phyloP scores from a whole-genome alignment of 2,113 vertebrate species.

The Himantopus leucocephalus region DNA sequence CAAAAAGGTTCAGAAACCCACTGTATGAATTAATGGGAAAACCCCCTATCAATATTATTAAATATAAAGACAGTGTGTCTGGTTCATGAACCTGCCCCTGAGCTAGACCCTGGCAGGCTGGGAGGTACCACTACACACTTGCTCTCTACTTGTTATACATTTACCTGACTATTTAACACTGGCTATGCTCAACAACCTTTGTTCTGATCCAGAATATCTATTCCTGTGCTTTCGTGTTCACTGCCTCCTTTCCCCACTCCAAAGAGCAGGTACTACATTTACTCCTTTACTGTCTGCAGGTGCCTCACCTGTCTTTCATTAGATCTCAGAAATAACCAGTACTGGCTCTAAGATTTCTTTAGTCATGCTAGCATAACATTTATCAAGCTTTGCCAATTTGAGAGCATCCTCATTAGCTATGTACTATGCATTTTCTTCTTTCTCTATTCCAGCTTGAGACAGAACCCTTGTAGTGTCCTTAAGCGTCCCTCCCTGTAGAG shows the following conservation, averaged over 20 bases:
- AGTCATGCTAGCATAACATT: neutral
- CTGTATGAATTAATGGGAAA: neutral
- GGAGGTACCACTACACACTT: neutral
- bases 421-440: neutral
- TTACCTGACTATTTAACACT: neutral
- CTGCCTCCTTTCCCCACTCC: neutral
- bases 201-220: neutral
- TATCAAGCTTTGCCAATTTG: neutral
- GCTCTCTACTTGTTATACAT: neutral
- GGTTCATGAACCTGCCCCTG: neutral
- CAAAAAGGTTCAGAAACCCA: neutral
- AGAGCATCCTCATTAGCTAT: neutral
- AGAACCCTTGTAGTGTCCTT: neutral
- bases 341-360: neutral
- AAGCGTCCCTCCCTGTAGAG: neutral
- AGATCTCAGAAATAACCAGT: neutral
- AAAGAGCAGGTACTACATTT: neutral
- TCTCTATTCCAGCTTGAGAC: neutral
- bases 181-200: neutral
- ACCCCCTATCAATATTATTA: neutral
- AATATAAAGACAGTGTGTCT: neutral
- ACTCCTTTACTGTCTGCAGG: neutral
- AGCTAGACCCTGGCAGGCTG: neutral
- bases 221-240: neutral
- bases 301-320: neutral